Conservation (phyloP, 2,113 vertebrate species). For the Aphelocoma coerulescens region DNA sequence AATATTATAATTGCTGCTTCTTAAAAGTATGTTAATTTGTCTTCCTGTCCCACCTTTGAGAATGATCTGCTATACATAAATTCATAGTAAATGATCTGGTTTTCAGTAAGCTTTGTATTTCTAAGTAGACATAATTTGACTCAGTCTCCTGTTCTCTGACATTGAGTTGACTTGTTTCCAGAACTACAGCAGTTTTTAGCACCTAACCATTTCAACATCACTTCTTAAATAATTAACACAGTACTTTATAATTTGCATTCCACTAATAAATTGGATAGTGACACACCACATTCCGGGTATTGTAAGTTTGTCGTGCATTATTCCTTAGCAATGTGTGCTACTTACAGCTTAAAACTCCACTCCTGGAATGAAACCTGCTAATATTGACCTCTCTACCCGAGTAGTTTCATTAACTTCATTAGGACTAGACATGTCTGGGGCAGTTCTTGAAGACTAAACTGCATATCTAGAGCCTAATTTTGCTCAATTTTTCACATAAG, state of each 20-base stretch:
- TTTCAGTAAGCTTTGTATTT: not conserved
- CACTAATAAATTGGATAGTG: conserved; percentile 28
- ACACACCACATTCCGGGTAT: not conserved
- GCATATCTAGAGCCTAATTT: not conserved
- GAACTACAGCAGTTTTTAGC: conserved; percentile 2
- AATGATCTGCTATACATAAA: not conserved
- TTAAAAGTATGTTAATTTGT: not conserved
- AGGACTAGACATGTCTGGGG: not conserved
- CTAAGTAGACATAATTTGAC: not conserved
- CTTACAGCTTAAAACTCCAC: not conserved
- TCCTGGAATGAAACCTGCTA: not conserved
- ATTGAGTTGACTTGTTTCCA: not conserved
- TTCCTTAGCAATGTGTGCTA: not conserved
- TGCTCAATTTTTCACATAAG: not conserved
- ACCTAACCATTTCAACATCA: conserved; percentile 25
- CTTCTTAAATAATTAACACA: conserved; percentile 27
- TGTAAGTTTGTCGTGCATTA: not conserved
- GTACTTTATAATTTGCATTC: conserved; percentile 46
- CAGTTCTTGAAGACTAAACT: not conserved
- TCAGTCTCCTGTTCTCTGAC: not conserved
- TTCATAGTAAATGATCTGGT: not conserved
- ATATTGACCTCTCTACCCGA: not conserved
- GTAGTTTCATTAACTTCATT: not conserved
- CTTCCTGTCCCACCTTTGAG: not conserved
- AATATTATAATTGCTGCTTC: not conserved